These are phyloP conservation scores for Danionella cerebrum DNA, from an alignment of 2,113 vertebrate genomes.

Conservation along the genomic window DNA sequence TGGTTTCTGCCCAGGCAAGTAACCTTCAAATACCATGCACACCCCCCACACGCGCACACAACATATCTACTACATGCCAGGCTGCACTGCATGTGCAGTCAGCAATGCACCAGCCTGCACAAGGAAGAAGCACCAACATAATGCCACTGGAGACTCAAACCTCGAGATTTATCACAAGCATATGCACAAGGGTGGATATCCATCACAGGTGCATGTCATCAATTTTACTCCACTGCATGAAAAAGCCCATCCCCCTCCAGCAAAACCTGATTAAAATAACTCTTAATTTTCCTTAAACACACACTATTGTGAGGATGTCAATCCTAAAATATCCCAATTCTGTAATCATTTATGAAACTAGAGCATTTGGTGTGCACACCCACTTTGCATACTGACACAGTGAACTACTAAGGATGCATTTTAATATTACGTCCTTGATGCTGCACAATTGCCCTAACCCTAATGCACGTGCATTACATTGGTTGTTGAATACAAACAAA, in stretches of 20 bases:
- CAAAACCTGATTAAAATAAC: neutral
- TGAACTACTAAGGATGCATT: constrained; percentile 29
- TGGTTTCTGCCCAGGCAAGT: neutral
- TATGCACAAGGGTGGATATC: neutral
- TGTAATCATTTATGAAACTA: neutral
- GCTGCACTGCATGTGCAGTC: constrained; percentile 20
- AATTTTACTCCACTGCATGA: neutral
- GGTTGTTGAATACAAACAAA: too few species aligned
- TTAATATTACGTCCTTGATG: too few species aligned
- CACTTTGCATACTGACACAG: constrained; percentile 24
- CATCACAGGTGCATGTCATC: neutral
- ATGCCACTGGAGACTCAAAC: neutral
- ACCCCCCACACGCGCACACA: neutral
- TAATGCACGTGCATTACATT: too few species aligned
- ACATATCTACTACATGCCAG: neutral
- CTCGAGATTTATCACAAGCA: constrained; percentile 4
- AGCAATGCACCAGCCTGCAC: neutral
- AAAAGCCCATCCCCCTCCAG: neutral
- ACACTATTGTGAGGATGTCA: neutral
- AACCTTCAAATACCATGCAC: constrained; percentile 15
- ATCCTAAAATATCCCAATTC: neutral
- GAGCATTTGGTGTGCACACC: neutral
- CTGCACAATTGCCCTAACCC: too few species aligned
- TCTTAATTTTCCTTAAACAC: neutral
- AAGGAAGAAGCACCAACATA: constrained; percentile 9